A percentile compares a stretch with the other conserved stretches of the same genome.
phyloP scores from a whole-genome alignment of 2,888 invertebrate species.

The Acanthosepion lycidas region DNA sequence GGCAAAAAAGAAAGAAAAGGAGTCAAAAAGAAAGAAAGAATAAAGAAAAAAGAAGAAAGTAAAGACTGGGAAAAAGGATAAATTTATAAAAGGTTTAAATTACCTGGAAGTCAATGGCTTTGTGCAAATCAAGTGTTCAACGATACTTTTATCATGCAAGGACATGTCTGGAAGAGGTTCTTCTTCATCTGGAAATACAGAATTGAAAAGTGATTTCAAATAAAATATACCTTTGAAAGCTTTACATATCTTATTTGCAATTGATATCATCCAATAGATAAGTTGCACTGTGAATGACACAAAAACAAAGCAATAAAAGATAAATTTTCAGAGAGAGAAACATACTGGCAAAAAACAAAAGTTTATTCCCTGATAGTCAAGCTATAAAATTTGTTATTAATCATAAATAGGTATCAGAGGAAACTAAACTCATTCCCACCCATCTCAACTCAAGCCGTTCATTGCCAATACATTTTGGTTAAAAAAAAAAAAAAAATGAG shows the following conservation, averaged over 20 bases:
- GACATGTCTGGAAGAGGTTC: constrained; percentile 58
- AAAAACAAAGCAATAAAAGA: neutral
- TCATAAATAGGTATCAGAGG: neutral
- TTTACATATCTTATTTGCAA: neutral
- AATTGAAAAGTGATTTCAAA: constrained; percentile 39
- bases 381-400: neutral
- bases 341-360: neutral
- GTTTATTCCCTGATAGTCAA: neutral
- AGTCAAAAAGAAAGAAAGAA: neutral
- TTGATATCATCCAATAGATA: neutral
- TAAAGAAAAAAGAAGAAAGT: neutral
- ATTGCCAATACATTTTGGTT: neutral
- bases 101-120: constrained; percentile 73
- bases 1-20: neutral
- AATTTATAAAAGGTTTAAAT: neutral
- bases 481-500: neutral
- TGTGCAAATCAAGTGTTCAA: constrained; percentile 76
- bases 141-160: constrained; percentile 69
- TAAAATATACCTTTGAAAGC: neutral
- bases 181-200: constrained; percentile 53
- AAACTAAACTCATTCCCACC: neutral
- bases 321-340: neutral
- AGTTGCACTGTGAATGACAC: neutral
- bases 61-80: neutral
- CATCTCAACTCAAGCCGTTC: neutral